Conservation (phyloP, 2,888 invertebrate species). For the Lepidochitona cinerea region DNA sequence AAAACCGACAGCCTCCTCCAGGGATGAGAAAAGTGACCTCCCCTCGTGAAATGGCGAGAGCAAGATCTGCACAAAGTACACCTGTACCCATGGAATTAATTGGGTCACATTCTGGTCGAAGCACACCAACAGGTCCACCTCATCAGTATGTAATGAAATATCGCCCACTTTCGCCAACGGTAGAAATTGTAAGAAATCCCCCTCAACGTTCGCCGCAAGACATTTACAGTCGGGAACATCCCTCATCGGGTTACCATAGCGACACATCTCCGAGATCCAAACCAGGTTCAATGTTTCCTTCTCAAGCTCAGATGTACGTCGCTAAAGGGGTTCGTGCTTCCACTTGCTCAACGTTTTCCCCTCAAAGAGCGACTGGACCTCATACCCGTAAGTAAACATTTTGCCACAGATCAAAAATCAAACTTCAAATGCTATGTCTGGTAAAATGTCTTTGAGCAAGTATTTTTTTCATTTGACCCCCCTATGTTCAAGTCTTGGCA, state of each 20-base stretch:
- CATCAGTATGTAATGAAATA: not conserved
- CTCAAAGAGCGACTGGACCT: constrained; percentile 46
- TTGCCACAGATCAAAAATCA: not conserved
- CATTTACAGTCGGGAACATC: not conserved
- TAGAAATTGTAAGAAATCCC: not conserved
- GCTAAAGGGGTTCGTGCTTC: constrained; percentile 49
- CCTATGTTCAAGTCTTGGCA: too few relatives aligned
- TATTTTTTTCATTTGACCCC: too few relatives aligned
- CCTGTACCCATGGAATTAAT: not conserved
- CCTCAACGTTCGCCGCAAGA: not conserved
- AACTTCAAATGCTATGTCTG: too few relatives aligned
- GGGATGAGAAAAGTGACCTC: not conserved
- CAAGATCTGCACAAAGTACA: not conserved
- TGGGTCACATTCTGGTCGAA: not conserved
- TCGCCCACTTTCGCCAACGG: not conserved
- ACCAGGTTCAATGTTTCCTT: not conserved
- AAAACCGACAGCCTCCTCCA: constrained; percentile 42
- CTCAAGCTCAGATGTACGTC: constrained; percentile 48
- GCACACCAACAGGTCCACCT: constrained; percentile 3
- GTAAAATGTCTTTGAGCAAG: too few relatives aligned
- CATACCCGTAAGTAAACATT: not conserved
- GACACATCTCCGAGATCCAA: not conserved
- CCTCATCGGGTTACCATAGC: not conserved
- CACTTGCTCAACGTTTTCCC: constrained; percentile 35
- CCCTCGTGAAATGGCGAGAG: not conserved